Conservation (phyloP, 2,888 invertebrate species). For the Lasius fuliginosus region DNA sequence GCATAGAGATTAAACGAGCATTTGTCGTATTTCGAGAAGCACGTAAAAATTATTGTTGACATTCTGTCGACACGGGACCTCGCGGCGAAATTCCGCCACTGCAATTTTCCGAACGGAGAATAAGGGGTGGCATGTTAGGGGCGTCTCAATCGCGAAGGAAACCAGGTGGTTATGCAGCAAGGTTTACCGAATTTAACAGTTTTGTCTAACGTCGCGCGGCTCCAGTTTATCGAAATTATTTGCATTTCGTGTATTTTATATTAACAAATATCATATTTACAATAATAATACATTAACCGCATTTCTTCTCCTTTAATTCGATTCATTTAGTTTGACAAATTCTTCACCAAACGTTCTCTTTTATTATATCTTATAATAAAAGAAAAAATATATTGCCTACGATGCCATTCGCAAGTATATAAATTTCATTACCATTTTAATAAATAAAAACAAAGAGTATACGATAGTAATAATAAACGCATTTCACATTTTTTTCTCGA, state of each 20-base stretch:
- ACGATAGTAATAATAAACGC: neutral
- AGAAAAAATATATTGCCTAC: neutral
- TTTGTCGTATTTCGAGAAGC: neutral
- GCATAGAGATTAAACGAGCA: neutral
- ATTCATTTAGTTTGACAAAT: neutral
- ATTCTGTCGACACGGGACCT: neutral
- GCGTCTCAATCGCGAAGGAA: neutral
- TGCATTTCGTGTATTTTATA: neutral
- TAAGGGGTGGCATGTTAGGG: slow-evolving; percentile 21
- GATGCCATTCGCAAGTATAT: neutral
- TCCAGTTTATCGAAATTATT: neutral
- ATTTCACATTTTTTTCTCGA: neutral
- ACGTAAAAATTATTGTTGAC: neutral
- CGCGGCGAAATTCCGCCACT: slow-evolving; percentile 36
- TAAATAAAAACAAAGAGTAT: neutral
- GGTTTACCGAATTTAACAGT: neutral
- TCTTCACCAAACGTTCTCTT: neutral
- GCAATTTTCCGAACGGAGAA: slow-evolving; percentile 17
- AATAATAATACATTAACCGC: neutral
- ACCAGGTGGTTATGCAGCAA: neutral
- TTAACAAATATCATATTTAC: neutral
- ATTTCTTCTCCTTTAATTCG: neutral
- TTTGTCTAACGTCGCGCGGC: neutral
- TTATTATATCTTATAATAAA: neutral
- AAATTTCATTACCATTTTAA: neutral